phyloP scores from a whole-genome alignment of 2,888 invertebrate genomes.

The Megaustenia siamemsis region DNA sequence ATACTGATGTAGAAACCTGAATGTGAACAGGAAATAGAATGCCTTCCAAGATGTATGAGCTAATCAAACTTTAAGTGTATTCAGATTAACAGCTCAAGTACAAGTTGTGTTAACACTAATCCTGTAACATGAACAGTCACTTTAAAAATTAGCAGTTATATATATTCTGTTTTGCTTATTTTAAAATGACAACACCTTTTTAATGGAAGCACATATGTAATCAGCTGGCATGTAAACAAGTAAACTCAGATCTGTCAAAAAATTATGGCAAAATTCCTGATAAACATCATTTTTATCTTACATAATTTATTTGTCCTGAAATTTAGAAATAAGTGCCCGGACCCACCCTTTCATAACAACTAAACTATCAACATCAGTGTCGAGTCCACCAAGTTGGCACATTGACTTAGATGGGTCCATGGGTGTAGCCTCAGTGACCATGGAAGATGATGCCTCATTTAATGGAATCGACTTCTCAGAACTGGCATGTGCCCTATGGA shows the following conservation, averaged over 20 bases:
- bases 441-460: background rate
- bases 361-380: slow-evolving; percentile 67
- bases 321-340: slow-evolving; percentile 71
- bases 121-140: too few species aligned
- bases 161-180: too few species aligned
- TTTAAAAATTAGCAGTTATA: too few species aligned
- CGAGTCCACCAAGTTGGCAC: slow-evolving; percentile 63
- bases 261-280: background rate
- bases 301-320: slow-evolving; percentile 60
- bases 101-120: too few species aligned
- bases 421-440: background rate
- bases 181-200: too few species aligned
- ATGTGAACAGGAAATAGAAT: too few species aligned
- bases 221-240: too few species aligned
- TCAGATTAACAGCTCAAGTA: too few species aligned
- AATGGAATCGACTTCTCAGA: background rate
- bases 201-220: too few species aligned
- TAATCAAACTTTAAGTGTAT: too few species aligned
- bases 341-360: slow-evolving; percentile 76
- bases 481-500: slow-evolving; percentile 39
- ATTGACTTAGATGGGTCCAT: slow-evolving; percentile 59
- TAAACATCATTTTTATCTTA: background rate
- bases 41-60: too few species aligned
- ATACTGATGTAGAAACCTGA: too few species aligned
- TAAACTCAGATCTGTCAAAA: background rate